Evolutionary conservation across 2,797 vertebrate genomes (phyloP).

Genomic region (Zalophus californianus): DNA sequence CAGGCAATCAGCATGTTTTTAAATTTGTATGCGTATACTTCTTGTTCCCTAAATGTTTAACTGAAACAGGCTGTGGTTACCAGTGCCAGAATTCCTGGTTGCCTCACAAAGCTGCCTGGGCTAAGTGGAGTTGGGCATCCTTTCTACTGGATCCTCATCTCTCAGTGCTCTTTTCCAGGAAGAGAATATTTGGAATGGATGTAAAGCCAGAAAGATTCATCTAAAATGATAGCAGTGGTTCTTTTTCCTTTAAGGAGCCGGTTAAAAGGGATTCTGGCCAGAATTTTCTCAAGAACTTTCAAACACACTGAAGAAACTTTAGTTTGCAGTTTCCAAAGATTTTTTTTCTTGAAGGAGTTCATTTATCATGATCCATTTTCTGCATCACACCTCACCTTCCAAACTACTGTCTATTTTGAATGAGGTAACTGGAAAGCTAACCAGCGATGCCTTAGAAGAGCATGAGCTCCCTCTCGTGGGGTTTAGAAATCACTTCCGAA

Average conservation of each 20-base stretch:
- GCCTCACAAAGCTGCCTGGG: neutral
- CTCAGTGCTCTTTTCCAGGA: neutral
- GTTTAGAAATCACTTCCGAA: conserved; percentile 47
- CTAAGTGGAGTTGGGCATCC: neutral
- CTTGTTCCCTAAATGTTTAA: neutral
- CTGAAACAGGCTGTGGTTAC: neutral
- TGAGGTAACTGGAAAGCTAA: neutral
- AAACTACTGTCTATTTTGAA: conserved; percentile 19
- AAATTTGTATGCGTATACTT: neutral
- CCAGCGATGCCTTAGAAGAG: neutral
- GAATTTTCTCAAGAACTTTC: conserved; percentile 59
- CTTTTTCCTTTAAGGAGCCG: conserved; percentile 34
- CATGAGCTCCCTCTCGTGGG: conserved; percentile 68
- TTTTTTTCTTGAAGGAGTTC: conserved; percentile 59
- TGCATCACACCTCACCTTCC: neutral
- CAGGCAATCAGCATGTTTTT: neutral
- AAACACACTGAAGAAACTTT: conserved; percentile 8
- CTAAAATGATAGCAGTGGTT: conserved; percentile 14
- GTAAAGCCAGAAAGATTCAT: conserved; percentile 33
- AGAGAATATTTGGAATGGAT: conserved; percentile 25
- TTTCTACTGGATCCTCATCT: neutral
- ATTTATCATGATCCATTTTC: conserved; percentile 56
- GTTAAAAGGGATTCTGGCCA: conserved; percentile 34
- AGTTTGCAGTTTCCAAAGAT: neutral
- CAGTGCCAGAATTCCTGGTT: neutral